phyloP scores from a whole-genome alignment of 2,113 vertebrate species.

The Narcine bancroftii region DNA sequence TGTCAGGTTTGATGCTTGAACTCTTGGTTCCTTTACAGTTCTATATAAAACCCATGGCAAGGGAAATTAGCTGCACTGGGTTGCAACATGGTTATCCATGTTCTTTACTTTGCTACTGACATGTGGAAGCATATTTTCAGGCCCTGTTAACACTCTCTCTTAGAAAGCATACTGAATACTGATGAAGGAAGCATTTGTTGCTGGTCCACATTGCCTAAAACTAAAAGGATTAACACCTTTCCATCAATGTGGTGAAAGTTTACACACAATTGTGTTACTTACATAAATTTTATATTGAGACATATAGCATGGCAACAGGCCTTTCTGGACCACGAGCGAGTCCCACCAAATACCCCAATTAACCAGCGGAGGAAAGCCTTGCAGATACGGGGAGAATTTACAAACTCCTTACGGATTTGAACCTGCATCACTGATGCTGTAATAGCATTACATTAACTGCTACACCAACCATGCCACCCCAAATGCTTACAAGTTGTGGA shows the following conservation, averaged over 20 bases:
- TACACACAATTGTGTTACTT: neutral
- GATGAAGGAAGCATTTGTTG: neutral
- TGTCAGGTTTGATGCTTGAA: neutral
- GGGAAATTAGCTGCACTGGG: neutral
- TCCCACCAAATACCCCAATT: no score
- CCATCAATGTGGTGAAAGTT: neutral
- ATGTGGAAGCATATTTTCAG: neutral
- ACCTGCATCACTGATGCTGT: no score
- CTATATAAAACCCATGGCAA: neutral
- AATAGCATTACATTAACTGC: no score
- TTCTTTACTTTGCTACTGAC: neutral
- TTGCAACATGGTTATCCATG: neutral
- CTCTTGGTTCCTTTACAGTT: neutral
- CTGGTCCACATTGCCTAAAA: neutral
- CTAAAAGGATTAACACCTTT: neutral
- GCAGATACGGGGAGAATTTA: no score
- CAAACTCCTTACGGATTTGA: no score
- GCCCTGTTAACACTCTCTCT: neutral
- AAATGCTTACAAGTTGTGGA: neutral
- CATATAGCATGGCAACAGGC: no score
- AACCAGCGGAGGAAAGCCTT: no score
- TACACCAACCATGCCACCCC: no score
- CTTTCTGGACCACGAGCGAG: no score
- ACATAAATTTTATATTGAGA: no score
- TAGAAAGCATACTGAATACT: neutral